phyloP scores from a whole-genome alignment of 2,888 invertebrate species.

The Drosophila merina region DNA sequence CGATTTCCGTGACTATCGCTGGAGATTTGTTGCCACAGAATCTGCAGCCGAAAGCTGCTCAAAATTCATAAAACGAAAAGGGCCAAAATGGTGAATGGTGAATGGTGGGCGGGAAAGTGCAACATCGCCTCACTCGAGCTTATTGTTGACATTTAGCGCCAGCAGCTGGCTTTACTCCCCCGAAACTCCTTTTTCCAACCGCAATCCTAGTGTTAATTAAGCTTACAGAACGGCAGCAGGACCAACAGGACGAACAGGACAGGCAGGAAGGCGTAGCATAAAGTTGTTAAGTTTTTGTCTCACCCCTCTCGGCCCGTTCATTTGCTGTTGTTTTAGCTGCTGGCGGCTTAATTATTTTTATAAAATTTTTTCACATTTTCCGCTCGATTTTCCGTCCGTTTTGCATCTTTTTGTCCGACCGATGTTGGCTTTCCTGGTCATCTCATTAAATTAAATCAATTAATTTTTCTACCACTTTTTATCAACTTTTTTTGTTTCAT shows the following conservation, averaged over 20 bases:
- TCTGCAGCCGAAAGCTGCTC: slow-evolving; percentile 46
- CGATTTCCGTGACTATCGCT: slow-evolving; percentile 52
- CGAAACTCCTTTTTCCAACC: slow-evolving; percentile 12
- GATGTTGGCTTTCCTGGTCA: slow-evolving; percentile 25
- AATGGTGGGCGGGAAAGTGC: slow-evolving; percentile 24
- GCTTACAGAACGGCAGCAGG: slow-evolving; percentile 53
- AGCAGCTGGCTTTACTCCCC: neutral
- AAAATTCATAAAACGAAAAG: slow-evolving; percentile 50
- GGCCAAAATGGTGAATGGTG: slow-evolving; percentile 2
- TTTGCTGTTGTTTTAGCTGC: slow-evolving; percentile 40
- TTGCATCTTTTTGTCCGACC: slow-evolving; percentile 33
- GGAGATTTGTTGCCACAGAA: slow-evolving; percentile 55
- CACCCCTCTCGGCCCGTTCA: slow-evolving; percentile 18
- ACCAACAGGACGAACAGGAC: slow-evolving; percentile 47
- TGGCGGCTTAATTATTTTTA: slow-evolving; percentile 66
- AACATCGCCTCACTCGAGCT: slow-evolving; percentile 39
- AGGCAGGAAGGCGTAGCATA: slow-evolving; percentile 49
- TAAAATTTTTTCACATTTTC: slow-evolving; percentile 46
- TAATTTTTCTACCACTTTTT: slow-evolving; percentile 38
- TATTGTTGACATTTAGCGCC: slow-evolving; percentile 55
- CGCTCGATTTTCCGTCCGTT: slow-evolving; percentile 12
- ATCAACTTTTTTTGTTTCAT: neutral
- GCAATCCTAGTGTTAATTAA: slow-evolving; percentile 66
- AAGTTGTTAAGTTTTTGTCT: slow-evolving; percentile 66
- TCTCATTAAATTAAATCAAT: slow-evolving; percentile 68